Evolutionary conservation across 2,113 vertebrate genomes (phyloP).

Genomic region (Calidris pugnax): DNA sequence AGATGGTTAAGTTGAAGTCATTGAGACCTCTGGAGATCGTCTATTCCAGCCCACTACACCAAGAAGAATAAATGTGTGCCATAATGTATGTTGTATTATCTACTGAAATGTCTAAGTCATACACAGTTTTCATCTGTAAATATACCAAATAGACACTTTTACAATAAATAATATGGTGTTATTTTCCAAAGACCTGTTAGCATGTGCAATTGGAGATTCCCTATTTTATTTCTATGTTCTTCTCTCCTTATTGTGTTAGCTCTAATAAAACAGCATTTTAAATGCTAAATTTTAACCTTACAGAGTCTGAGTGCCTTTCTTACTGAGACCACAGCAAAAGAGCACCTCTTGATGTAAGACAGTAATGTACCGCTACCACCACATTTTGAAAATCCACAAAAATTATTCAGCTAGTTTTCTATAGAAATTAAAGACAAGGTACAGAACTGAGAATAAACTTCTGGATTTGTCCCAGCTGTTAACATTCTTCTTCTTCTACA

Average conservation of each 20-base stretch:
- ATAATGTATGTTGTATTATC: not conserved
- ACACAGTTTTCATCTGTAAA: not conserved
- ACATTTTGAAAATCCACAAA: not conserved
- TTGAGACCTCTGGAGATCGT: not conserved
- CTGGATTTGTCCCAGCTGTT: not conserved
- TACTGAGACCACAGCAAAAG: not conserved
- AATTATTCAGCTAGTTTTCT: not conserved
- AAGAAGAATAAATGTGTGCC: not conserved
- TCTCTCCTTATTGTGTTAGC: not conserved
- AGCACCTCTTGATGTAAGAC: not conserved
- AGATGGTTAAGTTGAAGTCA: not conserved
- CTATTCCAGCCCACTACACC: not conserved
- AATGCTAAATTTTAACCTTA: not conserved
- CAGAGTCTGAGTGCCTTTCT: not conserved
- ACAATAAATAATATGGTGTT: not conserved
- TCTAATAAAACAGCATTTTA: not conserved
- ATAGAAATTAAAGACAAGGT: not conserved
- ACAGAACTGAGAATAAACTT: not conserved
- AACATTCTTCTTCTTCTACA: not conserved
- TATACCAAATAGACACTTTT: not conserved
- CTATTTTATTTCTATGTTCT: not conserved
- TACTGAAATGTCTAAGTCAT: not conserved
- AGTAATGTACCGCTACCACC: not conserved
- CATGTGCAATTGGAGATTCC: not conserved
- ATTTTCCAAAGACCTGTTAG: not conserved